A percentile compares a stretch with the other conserved stretches of the same genome.
These are phyloP conservation scores for Calycopis cecrops DNA, from an alignment of 1,140 invertebrate species.

Conservation along the genomic window DNA sequence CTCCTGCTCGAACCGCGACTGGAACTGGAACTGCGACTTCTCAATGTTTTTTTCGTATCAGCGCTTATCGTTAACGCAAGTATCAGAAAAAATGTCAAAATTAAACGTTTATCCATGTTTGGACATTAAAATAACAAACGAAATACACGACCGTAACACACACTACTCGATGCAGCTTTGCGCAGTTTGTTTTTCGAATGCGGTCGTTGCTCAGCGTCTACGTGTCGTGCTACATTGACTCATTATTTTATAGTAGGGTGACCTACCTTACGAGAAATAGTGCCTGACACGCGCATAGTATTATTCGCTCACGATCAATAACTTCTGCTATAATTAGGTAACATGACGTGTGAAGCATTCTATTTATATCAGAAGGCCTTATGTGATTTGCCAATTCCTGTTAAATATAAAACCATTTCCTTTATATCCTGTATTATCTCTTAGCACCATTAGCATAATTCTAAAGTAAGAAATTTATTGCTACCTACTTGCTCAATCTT, in stretches of 20 bases:
- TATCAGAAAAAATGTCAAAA: conserved; percentile 30
- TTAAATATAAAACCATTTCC: too few species aligned
- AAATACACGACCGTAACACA: conserved; percentile 6
- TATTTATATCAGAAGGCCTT: too few species aligned
- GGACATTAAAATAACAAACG: conserved; percentile 3
- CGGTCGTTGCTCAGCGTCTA: conserved; percentile 30
- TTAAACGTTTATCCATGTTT: conserved; percentile 31
- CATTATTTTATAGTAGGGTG: conserved; percentile 23
- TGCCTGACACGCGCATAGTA: conserved; percentile 33
- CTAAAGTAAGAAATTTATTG: too few species aligned
- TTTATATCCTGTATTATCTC: too few species aligned
- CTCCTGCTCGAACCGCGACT: conserved; percentile 45
- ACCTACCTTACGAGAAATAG: conserved; percentile 25
- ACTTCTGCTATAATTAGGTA: conserved; percentile 10
- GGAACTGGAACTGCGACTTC: conserved; percentile 48
- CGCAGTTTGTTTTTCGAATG: conserved; percentile 46
- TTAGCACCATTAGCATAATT: too few species aligned
- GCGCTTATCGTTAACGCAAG: conserved; percentile 30
- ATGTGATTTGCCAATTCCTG: too few species aligned
- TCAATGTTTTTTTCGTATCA: conserved; percentile 50
- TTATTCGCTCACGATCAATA: conserved; percentile 35
- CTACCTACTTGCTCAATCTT: too few species aligned
- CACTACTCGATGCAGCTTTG: conserved; percentile 7
- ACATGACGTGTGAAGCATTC: not conserved
- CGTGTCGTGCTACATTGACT: not conserved